Base-by-base conservation (phyloP, 2,113 vertebrate genomes). In the Ameiurus melas region DNA sequence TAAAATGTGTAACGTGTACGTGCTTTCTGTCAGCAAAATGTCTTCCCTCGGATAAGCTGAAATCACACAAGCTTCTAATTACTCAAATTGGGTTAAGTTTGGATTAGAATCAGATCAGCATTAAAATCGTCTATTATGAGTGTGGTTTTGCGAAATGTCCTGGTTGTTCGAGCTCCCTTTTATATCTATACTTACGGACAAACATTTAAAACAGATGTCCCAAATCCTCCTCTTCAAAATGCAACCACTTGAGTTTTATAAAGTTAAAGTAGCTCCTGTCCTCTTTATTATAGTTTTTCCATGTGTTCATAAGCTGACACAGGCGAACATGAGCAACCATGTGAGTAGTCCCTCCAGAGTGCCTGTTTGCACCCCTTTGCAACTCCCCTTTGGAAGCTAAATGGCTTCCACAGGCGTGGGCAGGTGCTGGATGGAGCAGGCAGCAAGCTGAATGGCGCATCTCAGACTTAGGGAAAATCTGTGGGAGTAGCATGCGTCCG, bases 401-500 rank as follows among this genome's bases (percentile, higher is more conserved):
- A 89, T 82, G 78, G 83, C 47, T 90, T 89, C 57, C 73, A 58
- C 85, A 87, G 75, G n/a, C 51, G 14, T 70, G 78, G 78, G 86
- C 85, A 89, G 88, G 90, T 89, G 90, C 62, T 86, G 83, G 85
- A 85, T 71, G 64, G 8, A 84, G 57, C 77, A 64, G 57, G 62
- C 84, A 58, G 55, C 53, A 20, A 5, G 17, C 71, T 87, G 87
- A 89, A 90, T 85, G 82, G 88, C 87, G 85, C 77, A 47, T 89
- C 85, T 89, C 82, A 81, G 64, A 51, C 58, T 78, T 6, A 19
- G 51, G 78, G 57, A 36, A 84, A 75, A 70, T 71, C 84, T 86
- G 87, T 90, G 78, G 83, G 86, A 85, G 78, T 77, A 2, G 62
- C 12, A 19, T 19, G 9, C 87, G 87, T 95, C 94, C 93, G 91